A percentile compares a stretch with the other conserved stretches of the same genome.
Conservation (phyloP, 1,140 invertebrate genomes). For the Himalopsyche phryganea region DNA sequence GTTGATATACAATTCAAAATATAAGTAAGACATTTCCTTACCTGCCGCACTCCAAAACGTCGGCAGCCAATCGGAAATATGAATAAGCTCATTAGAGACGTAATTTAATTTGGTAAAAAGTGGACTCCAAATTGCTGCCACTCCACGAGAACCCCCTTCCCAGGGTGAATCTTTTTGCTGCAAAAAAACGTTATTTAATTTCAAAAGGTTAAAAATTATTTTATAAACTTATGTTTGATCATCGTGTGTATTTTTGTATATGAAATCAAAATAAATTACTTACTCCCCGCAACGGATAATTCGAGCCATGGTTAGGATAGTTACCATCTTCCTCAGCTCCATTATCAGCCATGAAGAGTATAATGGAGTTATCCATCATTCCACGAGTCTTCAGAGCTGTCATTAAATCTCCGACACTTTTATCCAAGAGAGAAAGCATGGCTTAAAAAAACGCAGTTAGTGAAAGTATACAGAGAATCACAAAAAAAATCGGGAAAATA, state of each 20-base stretch:
- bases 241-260: no score
- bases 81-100: conserved; percentile 72
- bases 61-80: conserved; percentile 84
- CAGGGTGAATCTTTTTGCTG: conserved; percentile 73
- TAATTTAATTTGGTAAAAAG: conserved; percentile 55
- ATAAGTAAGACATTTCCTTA: no score
- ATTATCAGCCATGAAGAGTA: conserved; percentile 76
- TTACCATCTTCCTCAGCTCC: conserved; percentile 72
- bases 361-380: conserved; percentile 62
- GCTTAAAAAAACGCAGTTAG: conserved; percentile 61
- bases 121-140: conserved; percentile 77
- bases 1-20: no score
- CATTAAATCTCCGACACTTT: conserved; percentile 77
- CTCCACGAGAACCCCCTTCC: conserved; percentile 79
- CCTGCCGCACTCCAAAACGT: conserved; percentile 68
- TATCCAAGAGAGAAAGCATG: conserved; percentile 84
- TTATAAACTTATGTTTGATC: no score
- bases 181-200: no score
- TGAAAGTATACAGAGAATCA: no score
- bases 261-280: no score
- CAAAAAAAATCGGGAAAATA: no score
- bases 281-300: conserved; percentile 83
- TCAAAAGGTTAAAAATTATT: no score
- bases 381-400: conserved; percentile 57
- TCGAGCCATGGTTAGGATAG: conserved; percentile 76